Conservation (phyloP, 1,140 invertebrate genomes). For the Rhopalosiphum padi region DNA sequence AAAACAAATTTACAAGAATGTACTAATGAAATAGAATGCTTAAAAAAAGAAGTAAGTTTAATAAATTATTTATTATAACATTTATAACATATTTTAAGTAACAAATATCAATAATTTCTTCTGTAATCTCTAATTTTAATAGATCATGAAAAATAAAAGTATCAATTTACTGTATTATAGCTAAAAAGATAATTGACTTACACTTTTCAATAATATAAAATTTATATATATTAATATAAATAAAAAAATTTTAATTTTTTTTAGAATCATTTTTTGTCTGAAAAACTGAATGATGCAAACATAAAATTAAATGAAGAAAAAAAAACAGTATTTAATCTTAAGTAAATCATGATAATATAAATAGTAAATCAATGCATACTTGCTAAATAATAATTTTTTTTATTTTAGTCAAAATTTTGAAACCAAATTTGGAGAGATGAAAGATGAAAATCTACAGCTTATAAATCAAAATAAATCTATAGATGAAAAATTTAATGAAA, state of each 20-base stretch:
- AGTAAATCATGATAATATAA: not conserved
- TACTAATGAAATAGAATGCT: not conserved
- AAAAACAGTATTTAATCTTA: constrained; percentile 5
- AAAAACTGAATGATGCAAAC: not conserved
- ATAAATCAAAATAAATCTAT: not conserved
- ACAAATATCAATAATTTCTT: not conserved
- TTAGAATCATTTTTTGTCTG: not conserved
- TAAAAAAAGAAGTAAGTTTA: constrained; percentile 26
- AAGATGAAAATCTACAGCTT: not conserved
- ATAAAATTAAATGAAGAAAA: constrained; percentile 39
- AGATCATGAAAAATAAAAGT: not conserved
- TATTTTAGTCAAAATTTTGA: constrained; percentile 33
- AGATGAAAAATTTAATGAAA: not conserved
- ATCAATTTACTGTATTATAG: not conserved
- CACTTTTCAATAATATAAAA: not conserved
- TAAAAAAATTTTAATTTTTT: not conserved
- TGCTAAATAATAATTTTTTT: constrained; percentile 21
- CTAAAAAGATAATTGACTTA: not conserved
- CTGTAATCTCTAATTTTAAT: not conserved
- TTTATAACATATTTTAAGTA: not conserved
- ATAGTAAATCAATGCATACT: not conserved
- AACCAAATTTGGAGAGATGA: not conserved
- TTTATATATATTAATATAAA: not conserved
- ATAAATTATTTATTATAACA: not conserved
- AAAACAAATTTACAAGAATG: constrained; percentile 47